A percentile compares a stretch with the other conserved stretches of the same genome.
Evolutionary conservation across 2,797 vertebrate species (phyloP).

Genomic region (Thamnophis elegans): DNA sequence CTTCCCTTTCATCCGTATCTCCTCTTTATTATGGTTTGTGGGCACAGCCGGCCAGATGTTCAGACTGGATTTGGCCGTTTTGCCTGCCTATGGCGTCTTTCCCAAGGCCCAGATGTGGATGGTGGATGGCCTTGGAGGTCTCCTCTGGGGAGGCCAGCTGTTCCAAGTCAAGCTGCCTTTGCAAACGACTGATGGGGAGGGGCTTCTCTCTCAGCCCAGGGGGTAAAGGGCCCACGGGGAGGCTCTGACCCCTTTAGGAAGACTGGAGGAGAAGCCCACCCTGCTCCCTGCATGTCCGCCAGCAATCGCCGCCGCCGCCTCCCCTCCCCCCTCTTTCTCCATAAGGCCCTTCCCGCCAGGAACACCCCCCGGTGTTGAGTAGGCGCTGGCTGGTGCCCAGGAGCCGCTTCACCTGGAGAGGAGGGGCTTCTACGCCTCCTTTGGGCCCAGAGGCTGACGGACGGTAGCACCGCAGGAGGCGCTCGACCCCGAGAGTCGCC

Average conservation of each 20-base stretch:
- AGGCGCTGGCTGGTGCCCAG: accelerated
- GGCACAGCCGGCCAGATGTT: not conserved
- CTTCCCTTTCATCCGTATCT: not conserved
- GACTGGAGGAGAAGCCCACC: not conserved
- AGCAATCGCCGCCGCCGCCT: accelerated
- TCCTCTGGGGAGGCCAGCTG: too few species aligned
- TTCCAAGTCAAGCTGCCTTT: not conserved
- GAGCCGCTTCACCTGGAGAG: not conserved
- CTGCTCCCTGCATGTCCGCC: not conserved
- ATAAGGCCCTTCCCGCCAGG: not conserved
- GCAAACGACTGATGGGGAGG: not conserved
- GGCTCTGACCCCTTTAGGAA: not conserved
- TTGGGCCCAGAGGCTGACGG: not conserved
- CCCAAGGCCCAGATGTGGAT: not conserved
- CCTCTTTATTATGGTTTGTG: not conserved
- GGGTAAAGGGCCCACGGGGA: not conserved
- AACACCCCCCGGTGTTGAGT: too few species aligned
- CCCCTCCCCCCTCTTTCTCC: not conserved
- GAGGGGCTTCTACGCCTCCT: not conserved
- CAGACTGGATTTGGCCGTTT: not conserved
- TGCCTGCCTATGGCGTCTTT: not conserved
- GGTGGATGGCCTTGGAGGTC: not conserved
- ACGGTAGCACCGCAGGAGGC: not conserved
- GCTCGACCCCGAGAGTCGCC: not conserved
- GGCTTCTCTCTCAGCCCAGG: not conserved